Evolutionary conservation across 2,797 vertebrate genomes (phyloP).

Genomic region (Diceros bicornis): DNA sequence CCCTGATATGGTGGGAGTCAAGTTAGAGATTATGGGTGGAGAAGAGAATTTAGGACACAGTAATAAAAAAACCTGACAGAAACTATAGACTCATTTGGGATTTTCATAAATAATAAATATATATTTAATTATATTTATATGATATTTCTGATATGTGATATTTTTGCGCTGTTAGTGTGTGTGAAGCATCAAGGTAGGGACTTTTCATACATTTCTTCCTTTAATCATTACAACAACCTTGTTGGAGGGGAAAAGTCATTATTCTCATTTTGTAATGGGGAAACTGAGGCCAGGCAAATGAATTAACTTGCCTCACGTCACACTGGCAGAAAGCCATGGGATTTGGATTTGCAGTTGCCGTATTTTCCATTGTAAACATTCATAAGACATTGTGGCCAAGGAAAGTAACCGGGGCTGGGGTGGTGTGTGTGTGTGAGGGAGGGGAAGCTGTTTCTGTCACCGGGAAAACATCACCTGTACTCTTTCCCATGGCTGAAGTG

Average conservation of each 20-base stretch:
- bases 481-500: not conserved
- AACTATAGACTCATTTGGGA: not conserved
- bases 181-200: not conserved
- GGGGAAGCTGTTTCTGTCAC: not conserved
- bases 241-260: not conserved
- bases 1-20: not conserved
- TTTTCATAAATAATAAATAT: conserved; percentile 33
- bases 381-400: not conserved
- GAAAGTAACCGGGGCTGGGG: not conserved
- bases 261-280: not conserved
- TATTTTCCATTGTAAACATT: conserved; percentile 6
- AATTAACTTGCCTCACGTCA: not conserved
- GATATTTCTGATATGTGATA: not conserved
- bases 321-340: not conserved
- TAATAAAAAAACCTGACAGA: conserved; percentile 32
- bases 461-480: not conserved
- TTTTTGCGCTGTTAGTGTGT: not conserved
- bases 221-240: not conserved
- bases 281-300: not conserved
- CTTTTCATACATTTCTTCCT: not conserved
- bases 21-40: not conserved
- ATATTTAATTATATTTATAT: conserved; percentile 25
- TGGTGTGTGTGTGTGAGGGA: not conserved
- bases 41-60: not conserved
- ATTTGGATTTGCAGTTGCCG: not conserved